Percentiles rank a stretch among this genome's conserved stretches.
phyloP scores from a whole-genome alignment of 2,113 vertebrate genomes.

The Origma solitaria region DNA sequence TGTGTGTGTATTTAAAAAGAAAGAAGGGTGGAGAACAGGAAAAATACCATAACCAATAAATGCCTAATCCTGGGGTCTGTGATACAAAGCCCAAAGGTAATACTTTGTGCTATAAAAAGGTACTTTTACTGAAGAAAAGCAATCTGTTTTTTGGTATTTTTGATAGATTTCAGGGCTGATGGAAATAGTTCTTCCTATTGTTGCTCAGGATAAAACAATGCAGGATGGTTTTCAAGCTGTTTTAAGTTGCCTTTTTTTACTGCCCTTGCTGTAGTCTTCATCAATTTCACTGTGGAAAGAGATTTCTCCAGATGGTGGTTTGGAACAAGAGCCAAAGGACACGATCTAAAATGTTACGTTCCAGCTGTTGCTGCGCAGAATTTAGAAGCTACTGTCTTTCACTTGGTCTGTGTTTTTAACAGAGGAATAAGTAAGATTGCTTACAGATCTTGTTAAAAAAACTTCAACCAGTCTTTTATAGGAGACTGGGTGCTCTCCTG shows the following conservation, averaged over 20 bases:
- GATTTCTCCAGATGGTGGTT: conserved; percentile 52
- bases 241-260: conserved; percentile 16
- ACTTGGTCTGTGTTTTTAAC: not conserved
- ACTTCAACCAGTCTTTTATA: not conserved
- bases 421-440: not conserved
- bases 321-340: conserved; percentile 52
- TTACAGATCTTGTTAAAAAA: not conserved
- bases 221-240: not conserved
- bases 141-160: not conserved
- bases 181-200: not conserved
- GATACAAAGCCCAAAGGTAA: not conserved
- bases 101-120: not conserved
- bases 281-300: not conserved
- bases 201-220: not conserved
- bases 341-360: conserved; percentile 1
- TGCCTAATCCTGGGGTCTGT: not conserved
- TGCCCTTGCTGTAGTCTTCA: conserved; percentile 13
- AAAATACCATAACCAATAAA: not conserved
- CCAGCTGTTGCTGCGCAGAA: conserved; percentile 12
- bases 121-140: not conserved
- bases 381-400: not conserved
- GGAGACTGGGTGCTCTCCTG: not conserved
- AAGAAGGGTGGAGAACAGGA: not conserved
- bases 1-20: not conserved
- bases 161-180: not conserved